Conservation (phyloP, 2,113 vertebrate species). For the Zosterops japonicus region DNA sequence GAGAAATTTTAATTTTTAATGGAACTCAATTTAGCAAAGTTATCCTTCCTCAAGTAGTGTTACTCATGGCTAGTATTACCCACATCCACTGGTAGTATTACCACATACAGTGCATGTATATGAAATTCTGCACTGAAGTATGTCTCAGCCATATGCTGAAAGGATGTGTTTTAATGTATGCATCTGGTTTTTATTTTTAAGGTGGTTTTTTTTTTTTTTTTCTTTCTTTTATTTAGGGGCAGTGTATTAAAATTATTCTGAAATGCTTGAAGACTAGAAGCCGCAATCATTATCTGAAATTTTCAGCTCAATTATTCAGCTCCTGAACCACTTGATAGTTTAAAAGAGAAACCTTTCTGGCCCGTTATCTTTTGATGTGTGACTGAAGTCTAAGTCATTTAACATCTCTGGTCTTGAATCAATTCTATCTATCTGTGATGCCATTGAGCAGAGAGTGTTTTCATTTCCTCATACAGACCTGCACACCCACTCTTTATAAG, state of each 20-base stretch:
- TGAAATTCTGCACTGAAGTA: neutral
- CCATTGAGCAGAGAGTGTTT: neutral
- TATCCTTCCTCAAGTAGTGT: neutral
- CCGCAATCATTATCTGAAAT: neutral
- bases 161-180: neutral
- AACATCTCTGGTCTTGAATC: neutral
- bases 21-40: neutral
- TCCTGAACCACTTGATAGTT: neutral
- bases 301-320: neutral
- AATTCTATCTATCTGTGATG: neutral
- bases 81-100: too few species aligned
- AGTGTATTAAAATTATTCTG: neutral
- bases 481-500: accelerated
- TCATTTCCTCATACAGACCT: neutral
- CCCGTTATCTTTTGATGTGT: neutral
- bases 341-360: neutral
- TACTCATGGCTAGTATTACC: neutral
- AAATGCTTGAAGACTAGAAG: neutral
- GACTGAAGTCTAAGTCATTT: neutral
- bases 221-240: neutral
- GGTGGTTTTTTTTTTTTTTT: neutral
- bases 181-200: too few species aligned
- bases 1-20: neutral
- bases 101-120: too few species aligned
- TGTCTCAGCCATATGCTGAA: neutral